Conservation (phyloP, 2,888 invertebrate species). For the Neoascia interrupta region DNA sequence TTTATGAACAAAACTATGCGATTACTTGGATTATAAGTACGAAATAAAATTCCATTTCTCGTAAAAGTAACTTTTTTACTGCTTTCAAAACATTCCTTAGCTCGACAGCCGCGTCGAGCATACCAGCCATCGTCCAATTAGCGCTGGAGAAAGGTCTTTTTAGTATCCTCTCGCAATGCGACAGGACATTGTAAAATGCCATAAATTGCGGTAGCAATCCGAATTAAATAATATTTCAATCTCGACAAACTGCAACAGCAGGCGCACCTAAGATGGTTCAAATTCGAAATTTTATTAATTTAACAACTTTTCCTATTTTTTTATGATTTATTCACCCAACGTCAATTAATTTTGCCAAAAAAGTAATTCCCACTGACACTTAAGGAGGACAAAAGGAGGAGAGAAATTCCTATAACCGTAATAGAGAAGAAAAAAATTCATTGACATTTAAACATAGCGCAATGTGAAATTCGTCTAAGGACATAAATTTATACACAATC, state of each 20-base stretch:
- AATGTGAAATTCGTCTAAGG: constrained; percentile 1
- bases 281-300: constrained; percentile 10
- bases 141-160: constrained; percentile 33
- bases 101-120: background rate
- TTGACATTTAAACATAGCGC: background rate
- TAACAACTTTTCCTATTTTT: constrained; percentile 21
- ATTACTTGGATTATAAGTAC: constrained; percentile 10
- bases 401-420: background rate
- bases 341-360: constrained; percentile 34
- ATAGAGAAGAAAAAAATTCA: constrained; percentile 12
- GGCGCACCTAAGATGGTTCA: background rate
- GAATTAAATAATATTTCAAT: constrained; percentile 62
- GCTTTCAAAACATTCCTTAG: constrained; percentile 27
- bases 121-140: constrained; percentile 50
- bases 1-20: constrained; percentile 47
- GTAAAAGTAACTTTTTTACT: constrained; percentile 43
- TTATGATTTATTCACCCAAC: constrained; percentile 45
- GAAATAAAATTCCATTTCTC: constrained; percentile 38
- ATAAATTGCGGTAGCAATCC: constrained; percentile 55
- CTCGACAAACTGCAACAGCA: constrained; percentile 9
- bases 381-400: background rate
- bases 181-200: constrained; percentile 41
- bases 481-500: constrained; percentile 19
- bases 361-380: constrained; percentile 35
- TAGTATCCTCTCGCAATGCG: background rate